These are phyloP conservation scores for Lasioglossum zephyrum DNA, from an alignment of 2,888 invertebrate species.

Conservation along the genomic window DNA sequence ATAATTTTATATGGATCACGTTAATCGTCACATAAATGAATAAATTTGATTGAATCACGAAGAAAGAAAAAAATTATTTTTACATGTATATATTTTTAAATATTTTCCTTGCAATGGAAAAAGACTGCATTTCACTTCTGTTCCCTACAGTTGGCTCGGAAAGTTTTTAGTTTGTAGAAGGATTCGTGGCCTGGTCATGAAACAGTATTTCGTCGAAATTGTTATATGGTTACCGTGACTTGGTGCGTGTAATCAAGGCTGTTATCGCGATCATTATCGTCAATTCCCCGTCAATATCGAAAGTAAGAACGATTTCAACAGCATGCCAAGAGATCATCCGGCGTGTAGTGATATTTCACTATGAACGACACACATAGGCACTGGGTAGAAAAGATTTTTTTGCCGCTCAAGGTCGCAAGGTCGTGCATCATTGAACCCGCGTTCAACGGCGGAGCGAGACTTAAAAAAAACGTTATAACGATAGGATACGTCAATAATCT, in stretches of 20 bases:
- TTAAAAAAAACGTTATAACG: background rate
- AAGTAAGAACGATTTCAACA: background rate
- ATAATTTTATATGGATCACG: too few relatives aligned
- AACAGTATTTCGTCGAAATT: background rate
- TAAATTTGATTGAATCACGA: background rate
- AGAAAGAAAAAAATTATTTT: background rate
- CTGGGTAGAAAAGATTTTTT: background rate
- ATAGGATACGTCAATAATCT: background rate
- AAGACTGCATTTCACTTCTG: background rate
- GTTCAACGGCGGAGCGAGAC: background rate
- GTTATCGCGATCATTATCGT: background rate
- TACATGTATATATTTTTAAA: background rate
- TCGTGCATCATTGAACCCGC: background rate
- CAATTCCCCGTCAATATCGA: background rate
- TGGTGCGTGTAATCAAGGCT: background rate
- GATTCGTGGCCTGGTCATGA: background rate
- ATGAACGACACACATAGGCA: background rate
- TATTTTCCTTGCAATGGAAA: background rate
- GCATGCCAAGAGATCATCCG: background rate
- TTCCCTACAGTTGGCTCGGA: background rate
- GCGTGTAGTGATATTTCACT: background rate
- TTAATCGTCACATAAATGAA: too few relatives aligned
- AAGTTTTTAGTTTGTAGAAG: background rate
- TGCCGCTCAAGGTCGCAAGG: background rate
- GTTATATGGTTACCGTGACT: too few relatives aligned